Evolutionary conservation across 1,140 invertebrate genomes (phyloP).

Genomic region (Bombus vancouverensis): DNA sequence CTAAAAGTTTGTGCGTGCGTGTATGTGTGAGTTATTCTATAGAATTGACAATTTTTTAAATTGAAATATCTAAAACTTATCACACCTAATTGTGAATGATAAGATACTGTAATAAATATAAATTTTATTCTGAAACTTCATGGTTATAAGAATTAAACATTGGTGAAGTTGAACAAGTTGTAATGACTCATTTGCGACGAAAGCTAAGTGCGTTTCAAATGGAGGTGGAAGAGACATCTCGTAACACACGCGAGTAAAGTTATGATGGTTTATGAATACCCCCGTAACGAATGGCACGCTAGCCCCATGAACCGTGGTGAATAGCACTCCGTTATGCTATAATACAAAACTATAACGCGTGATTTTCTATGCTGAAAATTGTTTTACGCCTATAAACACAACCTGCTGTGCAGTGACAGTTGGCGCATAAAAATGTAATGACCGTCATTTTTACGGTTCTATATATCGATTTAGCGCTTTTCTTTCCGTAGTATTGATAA

Average conservation of each 20-base stretch:
- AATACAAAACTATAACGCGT: slow-evolving; percentile 79
- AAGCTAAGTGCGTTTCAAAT: slow-evolving; percentile 35
- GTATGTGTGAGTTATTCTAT: no score
- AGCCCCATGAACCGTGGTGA: slow-evolving; percentile 69
- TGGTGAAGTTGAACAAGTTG: slow-evolving; percentile 46
- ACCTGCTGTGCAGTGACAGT: slow-evolving; percentile 78
- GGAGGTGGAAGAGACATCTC: slow-evolving; percentile 28
- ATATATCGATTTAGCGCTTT: slow-evolving; percentile 38
- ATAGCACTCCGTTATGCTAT: slow-evolving; percentile 72
- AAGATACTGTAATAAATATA: no score
- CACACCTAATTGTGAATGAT: no score
- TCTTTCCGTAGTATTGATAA: not conserved
- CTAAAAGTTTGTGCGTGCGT: no score
- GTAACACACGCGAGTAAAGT: slow-evolving; percentile 71
- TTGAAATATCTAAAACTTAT: no score
- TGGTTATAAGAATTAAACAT: not conserved
- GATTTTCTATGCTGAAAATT: slow-evolving; percentile 82
- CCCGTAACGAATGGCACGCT: slow-evolving; percentile 78
- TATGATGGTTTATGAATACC: slow-evolving; percentile 81
- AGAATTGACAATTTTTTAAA: no score
- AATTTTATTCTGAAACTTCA: not conserved
- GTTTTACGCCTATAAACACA: slow-evolving; percentile 81
- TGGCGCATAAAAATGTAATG: slow-evolving; percentile 77
- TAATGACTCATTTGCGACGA: slow-evolving; percentile 53
- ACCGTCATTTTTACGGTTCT: slow-evolving; percentile 52